phyloP scores from a whole-genome alignment of 1,140 invertebrate genomes.

The Atta colombica region DNA sequence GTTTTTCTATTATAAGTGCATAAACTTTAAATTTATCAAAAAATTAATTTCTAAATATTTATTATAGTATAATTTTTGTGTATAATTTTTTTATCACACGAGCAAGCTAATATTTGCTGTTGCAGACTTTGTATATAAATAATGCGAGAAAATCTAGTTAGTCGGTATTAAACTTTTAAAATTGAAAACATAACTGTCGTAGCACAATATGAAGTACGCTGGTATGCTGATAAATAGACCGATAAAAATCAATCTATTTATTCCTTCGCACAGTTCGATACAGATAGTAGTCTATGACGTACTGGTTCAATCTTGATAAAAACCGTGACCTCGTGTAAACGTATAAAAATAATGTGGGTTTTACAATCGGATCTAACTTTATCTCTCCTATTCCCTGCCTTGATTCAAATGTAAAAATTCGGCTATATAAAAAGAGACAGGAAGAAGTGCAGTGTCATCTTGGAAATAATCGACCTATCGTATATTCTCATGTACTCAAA shows the following conservation, averaged over 20 bases:
- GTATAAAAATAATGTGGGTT: conserved; percentile 51
- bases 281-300: conserved; percentile 47
- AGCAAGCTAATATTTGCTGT: too few species aligned
- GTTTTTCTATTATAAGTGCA: neutral
- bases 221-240: conserved; percentile 27
- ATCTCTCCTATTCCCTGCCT: conserved; percentile 1
- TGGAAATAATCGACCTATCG: neutral
- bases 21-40: neutral
- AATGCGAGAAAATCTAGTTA: neutral
- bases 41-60: neutral
- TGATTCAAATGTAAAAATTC: conserved; percentile 3
- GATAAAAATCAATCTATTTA: conserved; percentile 59
- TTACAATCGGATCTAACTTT: conserved; percentile 43
- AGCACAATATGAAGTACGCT: neutral
- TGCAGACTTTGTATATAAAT: neutral
- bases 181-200: neutral
- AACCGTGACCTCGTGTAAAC: conserved; percentile 38
- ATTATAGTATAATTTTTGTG: neutral
- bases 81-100: neutral
- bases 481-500: conserved; percentile 11
- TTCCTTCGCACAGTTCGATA: conserved; percentile 48
- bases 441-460: neutral
- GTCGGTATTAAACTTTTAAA: neutral
- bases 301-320: conserved; percentile 52
- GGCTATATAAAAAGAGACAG: neutral